These are phyloP conservation scores for Gasterosteus nipponicus DNA, from an alignment of 2,113 vertebrate genomes.

Conservation along the genomic window DNA sequence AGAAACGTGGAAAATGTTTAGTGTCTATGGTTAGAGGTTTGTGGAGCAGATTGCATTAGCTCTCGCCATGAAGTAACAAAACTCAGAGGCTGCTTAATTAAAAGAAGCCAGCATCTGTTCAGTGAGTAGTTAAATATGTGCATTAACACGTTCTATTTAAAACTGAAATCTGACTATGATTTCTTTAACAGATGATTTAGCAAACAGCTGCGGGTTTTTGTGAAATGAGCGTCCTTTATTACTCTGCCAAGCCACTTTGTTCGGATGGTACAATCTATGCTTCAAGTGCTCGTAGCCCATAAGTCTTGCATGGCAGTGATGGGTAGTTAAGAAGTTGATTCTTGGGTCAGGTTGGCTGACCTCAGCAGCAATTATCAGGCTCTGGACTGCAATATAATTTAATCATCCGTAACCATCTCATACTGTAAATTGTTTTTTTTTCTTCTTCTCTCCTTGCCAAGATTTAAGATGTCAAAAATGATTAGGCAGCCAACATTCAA, in stretches of 20 bases:
- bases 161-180: constrained; percentile 61
- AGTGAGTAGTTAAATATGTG: constrained; percentile 72
- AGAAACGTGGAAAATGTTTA: constrained; percentile 76
- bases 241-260: constrained; percentile 59
- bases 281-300: constrained; percentile 45
- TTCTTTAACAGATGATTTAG: constrained; percentile 81
- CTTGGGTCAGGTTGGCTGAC: constrained; percentile 28
- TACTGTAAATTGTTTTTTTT: constrained; percentile 27
- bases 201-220: constrained; percentile 76
- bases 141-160: constrained; percentile 72
- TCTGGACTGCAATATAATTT: constrained; percentile 44
- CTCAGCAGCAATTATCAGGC: constrained; percentile 31
- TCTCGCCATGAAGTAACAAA: constrained; percentile 65
- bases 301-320: constrained; percentile 51
- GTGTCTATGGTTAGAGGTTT: constrained; percentile 71
- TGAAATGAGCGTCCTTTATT: constrained; percentile 47
- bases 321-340: constrained; percentile 34
- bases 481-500: constrained; percentile 4
- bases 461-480: constrained; percentile 18
- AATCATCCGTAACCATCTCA: constrained; percentile 36
- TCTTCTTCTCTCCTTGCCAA: constrained; percentile 5
- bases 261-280: constrained; percentile 55
- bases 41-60: constrained; percentile 68
- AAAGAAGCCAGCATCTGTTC: constrained; percentile 78
- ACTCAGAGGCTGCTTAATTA: constrained; percentile 76